Evolutionary conservation across 2,888 invertebrate genomes (phyloP), one percentile per base, ranked within the genome.

Genomic region (Euplagia quadripunctaria): DNA sequence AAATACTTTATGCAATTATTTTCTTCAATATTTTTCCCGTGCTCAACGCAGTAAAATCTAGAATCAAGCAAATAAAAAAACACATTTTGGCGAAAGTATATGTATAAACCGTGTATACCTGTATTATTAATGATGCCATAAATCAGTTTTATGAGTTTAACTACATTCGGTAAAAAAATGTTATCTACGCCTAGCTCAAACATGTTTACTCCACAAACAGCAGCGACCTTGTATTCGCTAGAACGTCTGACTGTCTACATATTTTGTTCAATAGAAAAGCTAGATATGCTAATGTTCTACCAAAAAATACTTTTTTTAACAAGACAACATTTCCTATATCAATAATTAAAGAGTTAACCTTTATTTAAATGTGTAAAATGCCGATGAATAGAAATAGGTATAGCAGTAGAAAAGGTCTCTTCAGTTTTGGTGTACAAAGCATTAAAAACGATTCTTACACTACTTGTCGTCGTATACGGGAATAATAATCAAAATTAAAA

Each of bases 181-280:
- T 80, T 80, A 82, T 83, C 80, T 76, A 74, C 46, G 79, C 68
- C 66, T 70, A 68, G 73, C n/a, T 66, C 69, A 68, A 70, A 76
- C 76, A 61, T 83, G 81, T 83, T 83, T 84, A 79, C 84, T 70
- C 66, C 73, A 51, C 69, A 72, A 77, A 74, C 68, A 78, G 75
- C 77, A 79, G 49, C 81, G 82, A 78, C 83, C 83, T 83, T 83
- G 81, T 71, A 70, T 70, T 51, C n/a, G 46, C 63, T 65, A 76
- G 75, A 79, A 73, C 75, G 83, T 79, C 73, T 76, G 64, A 79
- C 73, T 73, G 49, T 41, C 64, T 65, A 43, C 55, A 12, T 51
- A 42, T 43, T 66, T 41, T 71, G 71, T 74, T 42, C 43, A n/a
- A 71, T 64, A 55, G 16, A 70, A 55, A n/a, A 73, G 31, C 31